These are phyloP conservation scores for Drosophila rubida DNA, from an alignment of 2,888 invertebrate species.

Conservation along the genomic window DNA sequence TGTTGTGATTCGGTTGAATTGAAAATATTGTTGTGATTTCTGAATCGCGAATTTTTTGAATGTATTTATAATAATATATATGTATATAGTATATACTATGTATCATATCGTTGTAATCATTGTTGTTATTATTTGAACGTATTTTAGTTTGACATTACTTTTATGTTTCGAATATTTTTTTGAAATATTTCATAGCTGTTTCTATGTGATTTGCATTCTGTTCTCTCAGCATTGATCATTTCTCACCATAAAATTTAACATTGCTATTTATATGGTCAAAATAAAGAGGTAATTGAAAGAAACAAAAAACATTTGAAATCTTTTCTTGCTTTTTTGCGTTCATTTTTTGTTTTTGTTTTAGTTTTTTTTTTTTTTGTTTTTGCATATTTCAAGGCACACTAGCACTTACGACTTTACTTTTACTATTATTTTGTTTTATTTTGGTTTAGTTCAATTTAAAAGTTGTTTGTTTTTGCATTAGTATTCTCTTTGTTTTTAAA, in stretches of 20 bases:
- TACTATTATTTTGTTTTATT: constrained; percentile 57
- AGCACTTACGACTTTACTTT: constrained; percentile 80
- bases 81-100: constrained; percentile 38
- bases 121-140: constrained; percentile 27
- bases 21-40: constrained; percentile 27
- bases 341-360: constrained; percentile 47
- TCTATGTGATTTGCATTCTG: not conserved
- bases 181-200: not conserved
- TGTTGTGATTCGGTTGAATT: constrained; percentile 70
- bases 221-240: not conserved
- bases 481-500: constrained; percentile 30
- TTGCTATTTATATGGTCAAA: constrained; percentile 36
- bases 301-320: constrained; percentile 31
- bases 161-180: constrained; percentile 28
- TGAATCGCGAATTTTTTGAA: constrained; percentile 29
- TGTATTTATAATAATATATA: constrained; percentile 21
- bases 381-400: constrained; percentile 83
- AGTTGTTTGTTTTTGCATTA: constrained; percentile 15
- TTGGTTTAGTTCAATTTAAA: constrained; percentile 47
- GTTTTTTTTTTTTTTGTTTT: constrained; percentile 37
- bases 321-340: constrained; percentile 30
- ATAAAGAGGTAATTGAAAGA: constrained; percentile 40
- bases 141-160: constrained; percentile 4
- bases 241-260: constrained; percentile 13
- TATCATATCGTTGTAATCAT: constrained; percentile 8